Base-by-base conservation (phyloP, 1,140 invertebrate genomes). In the Carcinoscorpius rotundicauda region DNA sequence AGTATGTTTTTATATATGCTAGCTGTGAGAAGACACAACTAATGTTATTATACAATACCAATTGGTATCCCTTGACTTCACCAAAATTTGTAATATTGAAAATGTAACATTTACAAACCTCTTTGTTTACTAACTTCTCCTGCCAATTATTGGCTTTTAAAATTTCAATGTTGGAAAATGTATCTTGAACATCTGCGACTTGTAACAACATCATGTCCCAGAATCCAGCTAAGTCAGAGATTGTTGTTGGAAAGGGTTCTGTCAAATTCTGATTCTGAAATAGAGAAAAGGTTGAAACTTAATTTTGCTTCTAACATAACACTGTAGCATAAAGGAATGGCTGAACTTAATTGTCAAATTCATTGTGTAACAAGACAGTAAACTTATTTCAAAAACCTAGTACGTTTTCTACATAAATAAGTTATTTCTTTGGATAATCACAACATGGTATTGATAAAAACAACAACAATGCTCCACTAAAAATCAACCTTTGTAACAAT, bases 171-270 rank as follows among this genome's bases (percentile, higher is more conserved):
- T 55, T 55, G 53, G 75, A 91, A 52, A 69, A 94, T 64, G 89
- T 79, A 5, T 84, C 81, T 74, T 92, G 83, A 11, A 93, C 82
- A 76, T 91, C 86, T 52, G 86, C 83, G 5, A 93, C 85, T 78
- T 97, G 94, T 58, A 97, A 82, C 75, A 86, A 85, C 5, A 97
- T 90, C 91, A 97, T 94, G 76, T 97, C 94, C 93, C 93, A 97
- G 78, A 97, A 97, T 11, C 94, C 94, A 71, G 88, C 89, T 63
- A 97, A 80, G 77, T 97, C 94, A 71, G 89, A 86, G 71, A 83
- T 80, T 4, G 90, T 94, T 3, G 92, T 94, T 53, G 88, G 87
- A 75, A 93, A 93, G 67, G 85, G 85, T 73, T 93, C 91, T 61
- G 85, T 85, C 59, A 81, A 81, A 10, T 82, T 77, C 74, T 87